Conservation (phyloP, 2,797 vertebrate species). For the Rhinogobio ventralis region DNA sequence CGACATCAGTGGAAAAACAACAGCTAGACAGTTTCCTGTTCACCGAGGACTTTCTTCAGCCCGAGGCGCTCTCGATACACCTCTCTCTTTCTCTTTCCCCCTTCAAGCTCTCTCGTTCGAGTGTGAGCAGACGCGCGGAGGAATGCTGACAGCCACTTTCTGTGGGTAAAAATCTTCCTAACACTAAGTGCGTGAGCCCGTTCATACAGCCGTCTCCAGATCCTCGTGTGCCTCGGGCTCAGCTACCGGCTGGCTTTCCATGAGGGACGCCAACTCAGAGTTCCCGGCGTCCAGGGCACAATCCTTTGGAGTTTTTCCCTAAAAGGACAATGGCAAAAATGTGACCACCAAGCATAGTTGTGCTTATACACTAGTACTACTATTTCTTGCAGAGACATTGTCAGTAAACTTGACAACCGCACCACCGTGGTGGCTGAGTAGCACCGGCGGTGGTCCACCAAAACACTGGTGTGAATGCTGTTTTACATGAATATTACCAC, state of each 20-base stretch:
- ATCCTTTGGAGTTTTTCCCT: slow-evolving; percentile 93
- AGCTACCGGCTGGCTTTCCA: slow-evolving; percentile 82
- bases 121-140: slow-evolving; percentile 46
- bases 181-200: neutral
- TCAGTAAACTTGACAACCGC: no score
- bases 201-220: slow-evolving; percentile 97
- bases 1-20: slow-evolving; percentile 50
- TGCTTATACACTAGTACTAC: neutral
- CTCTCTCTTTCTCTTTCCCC: neutral
- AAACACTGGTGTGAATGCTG: no score
- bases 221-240: slow-evolving; percentile 84
- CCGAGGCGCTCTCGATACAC: slow-evolving; percentile 30
- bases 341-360: neutral
- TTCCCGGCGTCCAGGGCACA: slow-evolving; percentile 90
- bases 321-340: neutral
- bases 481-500: no score
- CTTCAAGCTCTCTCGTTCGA: slow-evolving; percentile 33
- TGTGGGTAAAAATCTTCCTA: slow-evolving; percentile 29
- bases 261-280: slow-evolving; percentile 84
- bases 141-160: slow-evolving; percentile 28
- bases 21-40: slow-evolving; percentile 42
- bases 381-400: neutral
- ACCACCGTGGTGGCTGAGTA: no score
- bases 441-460: no score
- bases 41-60: slow-evolving; percentile 29